Evolutionary conservation across 2,797 vertebrate genomes (phyloP), one percentile per base, ranked within the genome.

Genomic region (Mus caroli): DNA sequence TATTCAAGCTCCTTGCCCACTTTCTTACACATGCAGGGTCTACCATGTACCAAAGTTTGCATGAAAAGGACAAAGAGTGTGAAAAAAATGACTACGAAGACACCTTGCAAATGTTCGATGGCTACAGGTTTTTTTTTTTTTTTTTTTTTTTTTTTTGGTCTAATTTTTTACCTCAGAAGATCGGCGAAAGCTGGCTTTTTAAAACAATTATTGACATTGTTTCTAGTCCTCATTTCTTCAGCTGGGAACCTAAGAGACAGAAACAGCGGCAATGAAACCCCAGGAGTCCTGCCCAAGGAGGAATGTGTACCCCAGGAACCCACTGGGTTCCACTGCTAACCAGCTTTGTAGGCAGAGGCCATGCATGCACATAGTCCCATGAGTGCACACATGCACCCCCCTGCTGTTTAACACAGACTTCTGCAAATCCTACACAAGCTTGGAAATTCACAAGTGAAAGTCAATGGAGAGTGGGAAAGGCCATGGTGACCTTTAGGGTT

Each of bases 141-240:
- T 43, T 43, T 43, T 43, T 43, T 43, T 43, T 43, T 43, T 6
- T 24, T 60, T 52, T 43, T 43, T 37, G 15, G 9, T 71, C 71
- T 22, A 37, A 54, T 62, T 86, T 97, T 98, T 98, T 98, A 99
- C 98, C 97, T 98, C 80, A 98, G 52, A 62, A 98, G 96, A 88
- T 98, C 96, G 40, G 97, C 97, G 96, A 98, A 98, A 17, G 97
- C 96, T 84, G 98, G 98, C 92, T 97, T 98, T 76, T 93, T 88
- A 56, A 96, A 62, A 95, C 98, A 99, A 64, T 90, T 64, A 84
- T 96, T 94, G 90, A 98, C 54, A 0, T 20, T 37, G 0, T 96
- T 97, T 91, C 97, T 98, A 77, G 67, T 98, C 94, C 97, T 97
- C 94, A 97, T 71, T 94, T 98, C 98, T 0, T 89, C 97, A 92